Conservation (phyloP, 2,888 invertebrate genomes). For the Alviniconcha strummeri region DNA sequence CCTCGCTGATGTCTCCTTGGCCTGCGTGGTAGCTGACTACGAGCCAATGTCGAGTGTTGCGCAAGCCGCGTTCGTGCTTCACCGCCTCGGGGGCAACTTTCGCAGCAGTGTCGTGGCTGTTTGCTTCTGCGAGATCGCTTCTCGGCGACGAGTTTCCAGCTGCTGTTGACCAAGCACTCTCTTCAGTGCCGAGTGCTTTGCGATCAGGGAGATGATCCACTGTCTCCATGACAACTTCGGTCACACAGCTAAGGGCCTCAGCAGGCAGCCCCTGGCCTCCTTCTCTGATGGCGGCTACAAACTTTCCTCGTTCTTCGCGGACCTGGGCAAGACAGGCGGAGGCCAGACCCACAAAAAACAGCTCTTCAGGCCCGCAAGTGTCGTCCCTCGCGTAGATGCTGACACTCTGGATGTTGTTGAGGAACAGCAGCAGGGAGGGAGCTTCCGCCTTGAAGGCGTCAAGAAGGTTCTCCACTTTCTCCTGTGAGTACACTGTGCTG, state of each 20-base stretch:
- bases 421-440: conserved; percentile 14
- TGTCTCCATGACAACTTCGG: conserved; percentile 21
- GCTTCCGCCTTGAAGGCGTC: conserved; percentile 9
- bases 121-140: too few species aligned
- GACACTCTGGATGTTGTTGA: conserved; percentile 36
- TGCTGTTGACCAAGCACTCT: not conserved
- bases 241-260: not conserved
- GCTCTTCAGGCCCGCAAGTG: not conserved
- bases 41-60: conserved; percentile 39
- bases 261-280: not conserved
- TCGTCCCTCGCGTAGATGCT: conserved; percentile 44
- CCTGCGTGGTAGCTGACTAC: conserved; percentile 49
- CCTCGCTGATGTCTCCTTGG: conserved; percentile 38
- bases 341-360: conserved; percentile 23
- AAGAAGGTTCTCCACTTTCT: not conserved
- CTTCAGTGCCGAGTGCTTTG: too few species aligned
- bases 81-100: too few species aligned
- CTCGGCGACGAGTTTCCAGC: not conserved
- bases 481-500: conserved; percentile 6
- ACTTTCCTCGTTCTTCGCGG: too few species aligned
- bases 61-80: too few species aligned
- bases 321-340: not conserved
- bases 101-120: too few species aligned
- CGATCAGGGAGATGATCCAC: not conserved
- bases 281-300: not conserved